A percentile compares a stretch with the other conserved stretches of the same genome.
These are phyloP conservation scores for Stratiolaelaps scimitus DNA, from an alignment of 1,140 invertebrate genomes.

Conservation along the genomic window DNA sequence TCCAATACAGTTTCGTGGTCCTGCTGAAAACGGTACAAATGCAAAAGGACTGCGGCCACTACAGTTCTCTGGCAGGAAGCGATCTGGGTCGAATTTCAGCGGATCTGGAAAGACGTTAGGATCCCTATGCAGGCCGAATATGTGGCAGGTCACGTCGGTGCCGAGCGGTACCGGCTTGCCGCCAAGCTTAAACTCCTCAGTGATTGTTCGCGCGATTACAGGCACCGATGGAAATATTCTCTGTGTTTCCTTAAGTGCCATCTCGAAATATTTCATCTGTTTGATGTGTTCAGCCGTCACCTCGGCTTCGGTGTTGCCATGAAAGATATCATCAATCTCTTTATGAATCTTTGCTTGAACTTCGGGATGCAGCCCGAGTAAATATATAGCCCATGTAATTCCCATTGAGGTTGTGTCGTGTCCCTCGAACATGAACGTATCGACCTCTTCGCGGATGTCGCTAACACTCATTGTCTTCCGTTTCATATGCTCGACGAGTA, in stretches of 20 bases:
- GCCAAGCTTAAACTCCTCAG: slow-evolving; percentile 40
- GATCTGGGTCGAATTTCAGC: slow-evolving; percentile 48
- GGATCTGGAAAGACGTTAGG: slow-evolving; percentile 59
- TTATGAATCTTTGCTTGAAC: slow-evolving; percentile 40
- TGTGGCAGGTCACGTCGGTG: slow-evolving; percentile 37
- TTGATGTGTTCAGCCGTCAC: slow-evolving; percentile 28
- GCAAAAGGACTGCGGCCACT: slow-evolving; percentile 57
- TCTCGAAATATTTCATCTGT: slow-evolving; percentile 30
- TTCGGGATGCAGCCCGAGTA: slow-evolving; percentile 38
- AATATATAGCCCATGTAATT: slow-evolving; percentile 37
- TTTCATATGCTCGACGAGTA: slow-evolving; percentile 50
- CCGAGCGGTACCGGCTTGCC: slow-evolving; percentile 42
- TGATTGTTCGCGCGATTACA: slow-evolving; percentile 39
- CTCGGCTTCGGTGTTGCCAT: slow-evolving; percentile 32
- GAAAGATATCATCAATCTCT: slow-evolving; percentile 41
- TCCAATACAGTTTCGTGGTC: slow-evolving; percentile 43
- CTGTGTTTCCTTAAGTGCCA: slow-evolving; percentile 30
- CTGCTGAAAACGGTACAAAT: slow-evolving; percentile 66
- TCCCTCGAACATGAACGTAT: slow-evolving; percentile 85
- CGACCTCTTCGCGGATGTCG: slow-evolving; percentile 83
- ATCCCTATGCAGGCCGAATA: slow-evolving; percentile 51
- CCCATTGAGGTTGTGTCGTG: slow-evolving; percentile 45
- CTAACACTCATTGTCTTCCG: slow-evolving; percentile 60
- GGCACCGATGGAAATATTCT: slow-evolving; percentile 44
- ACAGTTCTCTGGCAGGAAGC: slow-evolving; percentile 41